Conservation (phyloP, 64 coral and sea anemone species). For the Montipora sp. region DNA sequence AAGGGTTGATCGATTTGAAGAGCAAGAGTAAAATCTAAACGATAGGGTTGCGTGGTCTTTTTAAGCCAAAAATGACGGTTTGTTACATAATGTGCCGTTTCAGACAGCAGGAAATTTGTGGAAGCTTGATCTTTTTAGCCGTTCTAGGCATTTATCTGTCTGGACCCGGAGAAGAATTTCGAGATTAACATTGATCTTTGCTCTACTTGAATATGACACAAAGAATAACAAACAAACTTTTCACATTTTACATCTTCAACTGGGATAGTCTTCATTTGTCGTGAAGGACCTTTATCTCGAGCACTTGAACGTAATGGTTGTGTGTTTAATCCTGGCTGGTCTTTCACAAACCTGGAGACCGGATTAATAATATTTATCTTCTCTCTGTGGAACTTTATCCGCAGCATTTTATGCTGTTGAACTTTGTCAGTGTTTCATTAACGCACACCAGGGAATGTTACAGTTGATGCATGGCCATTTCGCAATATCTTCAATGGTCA, state of each 20-base stretch:
- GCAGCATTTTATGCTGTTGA: neutral
- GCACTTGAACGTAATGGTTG: neutral
- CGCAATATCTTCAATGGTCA: neutral
- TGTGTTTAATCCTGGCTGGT: neutral
- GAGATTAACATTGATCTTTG: constrained; percentile 33
- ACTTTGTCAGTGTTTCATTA: neutral
- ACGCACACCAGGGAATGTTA: too few relatives aligned
- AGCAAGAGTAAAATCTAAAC: neutral
- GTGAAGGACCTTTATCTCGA: neutral
- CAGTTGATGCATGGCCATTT: neutral
- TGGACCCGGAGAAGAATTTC: neutral
- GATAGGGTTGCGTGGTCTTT: neutral
- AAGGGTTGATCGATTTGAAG: neutral
- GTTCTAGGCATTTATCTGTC: constrained; percentile 13
- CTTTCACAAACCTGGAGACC: neutral
- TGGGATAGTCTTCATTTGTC: neutral
- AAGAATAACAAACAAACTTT: neutral
- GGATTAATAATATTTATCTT: neutral
- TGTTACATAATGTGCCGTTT: neutral
- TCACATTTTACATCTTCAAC: neutral
- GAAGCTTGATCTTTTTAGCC: constrained; percentile 17
- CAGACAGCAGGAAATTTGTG: constrained; percentile 11
- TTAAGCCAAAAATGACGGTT: neutral
- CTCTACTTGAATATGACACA: constrained; percentile 8
- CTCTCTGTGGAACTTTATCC: constrained; percentile 3